Evolutionary conservation across 2,888 invertebrate species (phyloP), one percentile per base, ranked within the genome.

Genomic region (Mantis religiosa): DNA sequence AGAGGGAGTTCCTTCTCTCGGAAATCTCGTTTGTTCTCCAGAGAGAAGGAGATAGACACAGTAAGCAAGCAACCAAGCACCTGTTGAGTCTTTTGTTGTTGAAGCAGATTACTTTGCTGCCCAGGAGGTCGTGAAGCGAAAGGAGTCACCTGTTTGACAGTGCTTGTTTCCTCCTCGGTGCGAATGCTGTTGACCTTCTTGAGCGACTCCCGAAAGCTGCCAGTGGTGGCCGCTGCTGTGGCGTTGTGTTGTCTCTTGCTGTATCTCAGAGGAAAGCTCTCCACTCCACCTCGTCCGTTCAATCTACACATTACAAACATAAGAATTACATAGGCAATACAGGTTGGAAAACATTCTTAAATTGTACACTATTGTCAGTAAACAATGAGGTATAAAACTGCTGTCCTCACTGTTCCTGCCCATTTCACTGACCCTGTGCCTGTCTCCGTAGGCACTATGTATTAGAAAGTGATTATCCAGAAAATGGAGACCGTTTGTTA

Each of bases 71-170:
- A 71, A 25, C 54, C 54, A 71, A 71, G 87, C 87, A 87, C 87
- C 87, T 87, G 87, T 82, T 87, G 82, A 30, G 87, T 87, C 82
- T 87, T 87, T 87, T 87, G 87, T 41, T 84, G 87, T 83, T 88
- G 83, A 82, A 71, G 83, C 28, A 84, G 83, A 83, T 84, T 83
- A 28, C 71, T 88, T 88, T 84, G 84, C 47, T 47, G 88, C 47
- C 84, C 54, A 84, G 88, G 84, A 88, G 47, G 83, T 54, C 88
- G 82, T 83, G 88, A 71, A 84, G 71, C 83, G 71, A 82, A 71
- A 83, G 88, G 88, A 87, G 84, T 82, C 88, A 92, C 93, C 92
- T 93, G 93, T 90, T 92, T 93, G 91, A 93, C 93, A 7, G 93
- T 93, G 92, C 91, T 93, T 92, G 54, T 92, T 92, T 89, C 92